phyloP scores from a whole-genome alignment of 2,113 vertebrate genomes.

The Semnopithecus entellus region DNA sequence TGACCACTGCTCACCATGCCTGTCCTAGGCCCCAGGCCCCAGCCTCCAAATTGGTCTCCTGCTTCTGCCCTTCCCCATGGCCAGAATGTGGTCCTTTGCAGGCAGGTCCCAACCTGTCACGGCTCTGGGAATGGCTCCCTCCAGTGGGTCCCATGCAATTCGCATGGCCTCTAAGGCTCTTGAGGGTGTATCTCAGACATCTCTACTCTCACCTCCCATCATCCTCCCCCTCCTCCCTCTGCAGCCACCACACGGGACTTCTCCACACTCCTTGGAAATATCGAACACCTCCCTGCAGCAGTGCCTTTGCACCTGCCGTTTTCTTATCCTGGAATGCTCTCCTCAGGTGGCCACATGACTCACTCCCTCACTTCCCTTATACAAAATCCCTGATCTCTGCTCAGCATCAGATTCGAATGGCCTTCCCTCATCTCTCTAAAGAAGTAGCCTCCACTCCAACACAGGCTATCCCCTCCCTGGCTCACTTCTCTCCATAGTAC shows the following conservation, averaged over 20 bases:
- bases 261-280: neutral
- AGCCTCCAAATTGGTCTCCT: too few species aligned
- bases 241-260: neutral
- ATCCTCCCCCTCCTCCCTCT: neutral
- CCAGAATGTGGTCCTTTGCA: neutral
- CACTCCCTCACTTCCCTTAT: neutral
- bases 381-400: neutral
- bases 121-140: neutral
- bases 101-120: neutral
- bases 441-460: too few species aligned
- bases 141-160: neutral
- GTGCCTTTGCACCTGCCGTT: neutral
- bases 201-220: neutral
- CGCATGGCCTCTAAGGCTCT: neutral
- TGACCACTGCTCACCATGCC: neutral
- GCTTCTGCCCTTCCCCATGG: neutral
- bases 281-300: neutral
- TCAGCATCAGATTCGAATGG: neutral
- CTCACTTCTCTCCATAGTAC: neutral
- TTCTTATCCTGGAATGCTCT: neutral
- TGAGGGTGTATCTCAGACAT: too few species aligned
- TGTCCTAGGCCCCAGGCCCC: neutral
- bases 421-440: neutral
- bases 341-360: too few species aligned
- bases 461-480: rapidly evolving